Percentiles rank a stretch among this genome's conserved stretches.
Conservation (phyloP, 1,140 invertebrate genomes). For the Drosophila azteca region DNA sequence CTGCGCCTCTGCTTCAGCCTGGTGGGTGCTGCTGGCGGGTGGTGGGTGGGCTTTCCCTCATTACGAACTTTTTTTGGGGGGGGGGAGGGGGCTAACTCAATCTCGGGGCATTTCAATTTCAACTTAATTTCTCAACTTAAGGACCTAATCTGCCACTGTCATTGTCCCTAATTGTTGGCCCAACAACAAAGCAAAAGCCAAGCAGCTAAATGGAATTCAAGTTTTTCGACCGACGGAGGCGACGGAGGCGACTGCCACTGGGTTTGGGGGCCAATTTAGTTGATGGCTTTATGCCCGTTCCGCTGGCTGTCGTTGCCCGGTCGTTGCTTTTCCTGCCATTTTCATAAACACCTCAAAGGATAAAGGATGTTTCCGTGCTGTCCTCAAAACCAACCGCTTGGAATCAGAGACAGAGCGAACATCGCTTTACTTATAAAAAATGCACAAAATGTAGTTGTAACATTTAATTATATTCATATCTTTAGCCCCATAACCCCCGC, state of each 20-base stretch:
- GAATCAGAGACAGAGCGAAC: conserved; percentile 34
- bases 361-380: conserved; percentile 15
- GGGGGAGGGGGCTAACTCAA: conserved; percentile 44
- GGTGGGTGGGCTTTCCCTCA: conserved; percentile 19
- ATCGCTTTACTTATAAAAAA: conserved; percentile 57
- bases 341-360: conserved; percentile 65
- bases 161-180: conserved; percentile 75
- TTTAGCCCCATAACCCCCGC: conserved; percentile 66
- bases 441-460: conserved; percentile 79
- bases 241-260: conserved; percentile 21
- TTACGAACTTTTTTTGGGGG: conserved; percentile 46
- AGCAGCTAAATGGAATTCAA: conserved; percentile 59
- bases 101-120: conserved; percentile 67
- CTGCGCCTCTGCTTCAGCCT: neutral
- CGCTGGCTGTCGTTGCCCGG: neutral
- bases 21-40: neutral
- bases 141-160: conserved; percentile 70
- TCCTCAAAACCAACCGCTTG: neutral
- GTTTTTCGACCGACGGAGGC: conserved; percentile 37
- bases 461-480: conserved; percentile 82
- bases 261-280: conserved; percentile 60
- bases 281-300: conserved; percentile 61
- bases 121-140: conserved; percentile 76
- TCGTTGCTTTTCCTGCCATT: conserved; percentile 6
- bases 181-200: conserved; percentile 50